Evolutionary conservation across 1,140 invertebrate genomes (phyloP).

Genomic region (Tetramorium alpestre): DNA sequence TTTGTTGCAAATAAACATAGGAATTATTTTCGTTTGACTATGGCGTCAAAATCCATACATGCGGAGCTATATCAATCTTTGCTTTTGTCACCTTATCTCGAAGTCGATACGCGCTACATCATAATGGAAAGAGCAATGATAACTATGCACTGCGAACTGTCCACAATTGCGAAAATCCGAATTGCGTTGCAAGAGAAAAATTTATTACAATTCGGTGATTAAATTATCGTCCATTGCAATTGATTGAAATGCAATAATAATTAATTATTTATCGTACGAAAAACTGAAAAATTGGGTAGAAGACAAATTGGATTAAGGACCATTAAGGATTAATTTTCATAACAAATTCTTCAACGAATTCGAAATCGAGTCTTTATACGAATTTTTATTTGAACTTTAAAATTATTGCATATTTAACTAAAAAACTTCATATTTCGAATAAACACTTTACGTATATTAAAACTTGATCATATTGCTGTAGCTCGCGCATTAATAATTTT

Average conservation of each 20-base stretch:
- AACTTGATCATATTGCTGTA: too few species aligned
- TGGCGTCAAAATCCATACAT: background rate
- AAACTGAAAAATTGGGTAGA: background rate
- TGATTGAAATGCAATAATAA: background rate
- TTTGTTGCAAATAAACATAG: background rate
- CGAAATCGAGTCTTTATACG: background rate
- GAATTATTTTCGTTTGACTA: background rate
- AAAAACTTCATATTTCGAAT: background rate
- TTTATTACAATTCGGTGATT: background rate
- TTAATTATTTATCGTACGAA: background rate
- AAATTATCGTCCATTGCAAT: background rate
- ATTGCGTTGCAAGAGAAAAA: background rate
- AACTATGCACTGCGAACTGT: background rate
- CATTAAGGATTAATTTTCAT: background rate
- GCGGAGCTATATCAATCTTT: background rate
- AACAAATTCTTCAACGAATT: background rate
- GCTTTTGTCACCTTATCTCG: slow-evolving; percentile 13
- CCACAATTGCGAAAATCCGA: background rate
- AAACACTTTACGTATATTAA: background rate
- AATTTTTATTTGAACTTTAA: background rate
- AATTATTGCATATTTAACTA: background rate
- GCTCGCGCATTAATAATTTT: background rate
- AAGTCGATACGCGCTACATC: background rate
- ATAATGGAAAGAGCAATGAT: slow-evolving; percentile 18
- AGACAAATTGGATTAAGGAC: background rate